Percentiles rank a stretch among this genome's conserved stretches.
Conservation (phyloP, 2,113 vertebrate genomes). For the Phalacrocorax pelagicus region DNA sequence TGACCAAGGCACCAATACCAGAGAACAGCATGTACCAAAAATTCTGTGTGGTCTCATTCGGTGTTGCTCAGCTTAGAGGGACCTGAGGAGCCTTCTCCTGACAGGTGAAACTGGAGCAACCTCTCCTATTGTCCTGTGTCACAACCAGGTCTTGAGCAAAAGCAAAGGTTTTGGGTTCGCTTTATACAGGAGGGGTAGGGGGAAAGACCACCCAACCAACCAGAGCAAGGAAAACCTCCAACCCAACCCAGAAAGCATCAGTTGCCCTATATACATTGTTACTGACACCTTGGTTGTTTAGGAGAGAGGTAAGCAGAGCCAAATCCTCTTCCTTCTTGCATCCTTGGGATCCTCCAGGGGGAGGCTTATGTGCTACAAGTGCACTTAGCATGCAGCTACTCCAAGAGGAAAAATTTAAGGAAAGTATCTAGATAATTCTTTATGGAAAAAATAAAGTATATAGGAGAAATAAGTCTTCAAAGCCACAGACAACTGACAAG, state of each 20-base stretch:
- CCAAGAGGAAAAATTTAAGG: background rate
- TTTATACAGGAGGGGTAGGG: background rate
- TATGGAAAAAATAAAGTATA: background rate
- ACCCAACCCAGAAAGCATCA: background rate
- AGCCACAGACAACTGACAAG: background rate
- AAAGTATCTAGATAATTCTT: background rate
- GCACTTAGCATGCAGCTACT: background rate
- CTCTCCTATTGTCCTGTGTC: background rate
- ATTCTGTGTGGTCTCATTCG: rapidly evolving
- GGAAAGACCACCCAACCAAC: no score
- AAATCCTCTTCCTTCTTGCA: background rate
- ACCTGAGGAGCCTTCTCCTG: background rate
- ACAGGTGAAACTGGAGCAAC: background rate
- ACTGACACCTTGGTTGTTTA: background rate
- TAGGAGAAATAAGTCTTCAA: background rate
- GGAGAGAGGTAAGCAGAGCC: background rate
- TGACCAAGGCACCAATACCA: background rate
- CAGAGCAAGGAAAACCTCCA: background rate
- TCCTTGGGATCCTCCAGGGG: background rate
- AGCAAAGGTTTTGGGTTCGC: background rate
- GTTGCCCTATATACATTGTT: background rate
- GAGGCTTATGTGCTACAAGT: background rate
- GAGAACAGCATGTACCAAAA: background rate
- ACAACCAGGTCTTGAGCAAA: background rate
- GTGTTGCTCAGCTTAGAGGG: background rate